Evolutionary conservation across 92 coral and sea anemone species (phyloP), one percentile per base, ranked within the genome.

Genomic region (Heteractis magnifica): DNA sequence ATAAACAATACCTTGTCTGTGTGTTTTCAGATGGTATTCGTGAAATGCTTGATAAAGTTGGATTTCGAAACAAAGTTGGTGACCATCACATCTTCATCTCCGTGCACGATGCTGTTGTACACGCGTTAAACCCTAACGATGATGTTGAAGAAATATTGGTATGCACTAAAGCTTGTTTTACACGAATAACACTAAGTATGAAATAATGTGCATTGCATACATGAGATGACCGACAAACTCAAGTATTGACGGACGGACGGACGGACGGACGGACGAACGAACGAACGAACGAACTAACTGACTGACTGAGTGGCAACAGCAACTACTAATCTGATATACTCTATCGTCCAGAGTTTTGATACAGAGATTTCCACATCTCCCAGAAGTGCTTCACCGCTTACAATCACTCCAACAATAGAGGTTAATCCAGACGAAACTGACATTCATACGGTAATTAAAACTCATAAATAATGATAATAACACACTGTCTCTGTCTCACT

Each of bases 81-180:
- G 80, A 86, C 6, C 94, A 94, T 53, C 95, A 96, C 76, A 74
- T 95, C 19, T 96, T 96, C 82, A 92, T 96, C 49, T 94, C 98
- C 19, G 93, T 96, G 4, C 98, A 96, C 83, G 99, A 96, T 72
- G 99, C 99, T 34, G 99, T 96, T 7, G 81, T 89, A 52, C 95
- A 94, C 80, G 94, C 93, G 65, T 65, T 72, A 13, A 21, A 77
- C 49, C 88, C 88, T 16, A 64, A 86, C 53, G 79, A 79, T 34
- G 80, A 86, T 78, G 77, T 85, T 10, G 84, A 81, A 51, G 84
- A 81, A 70, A 65, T 81, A 34, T 19, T 81, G 84, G 84, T 81
- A 71, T 51, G 77, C 48, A 6, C 19, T 60, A 12, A 6, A 34
- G 8, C 13, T 26, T n/a, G 76, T 71, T 10, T n/a, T 26, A 10